Evolutionary conservation across 2,888 invertebrate genomes (phyloP), one percentile per base, ranked within the genome.

Genomic region (Toxonevra muliebris): DNA sequence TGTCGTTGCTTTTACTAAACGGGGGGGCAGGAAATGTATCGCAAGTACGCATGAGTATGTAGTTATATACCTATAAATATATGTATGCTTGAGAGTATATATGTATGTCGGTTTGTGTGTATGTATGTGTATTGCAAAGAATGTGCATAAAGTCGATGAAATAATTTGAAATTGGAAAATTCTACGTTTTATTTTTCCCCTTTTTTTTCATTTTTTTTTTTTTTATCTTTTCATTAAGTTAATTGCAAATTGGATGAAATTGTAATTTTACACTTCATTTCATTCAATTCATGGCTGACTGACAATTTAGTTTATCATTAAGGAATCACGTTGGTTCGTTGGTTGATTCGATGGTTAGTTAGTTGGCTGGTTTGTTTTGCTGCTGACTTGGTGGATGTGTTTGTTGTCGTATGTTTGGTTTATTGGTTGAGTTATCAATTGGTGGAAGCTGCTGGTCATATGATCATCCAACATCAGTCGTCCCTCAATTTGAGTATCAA

Each of bases 261-360:
- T 82, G 80, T 79, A 83, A 83, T 83, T 83, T 83, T 82, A 79
- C 81, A 81, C 82, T 80, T 83, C 78, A 79, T 79, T 80, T 81
- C 75, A 74, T 78, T 74, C 79, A 81, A 79, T 83, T 83, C 80
- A 78, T 80, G 83, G 79, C 79, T 83, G 82, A 80, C 80, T 82
- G 81, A 78, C 78, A 80, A 82, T 81, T 82, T 77, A 79, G 79
- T 80, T 82, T 80, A 77, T 80, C 78, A 82, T 81, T 82, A 81
- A 80, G 77, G 74, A 63, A 69, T 65, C 64, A 71, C 19, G 59
- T 43, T 30, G 30, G 30, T 30, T 30, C 30, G 30, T 30, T 30
- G 30, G 30, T 30, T 30, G 30, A 7, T 7, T 30, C 30, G 3
- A 30, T 30, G 30, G 30, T 4, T 30, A 30, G 53, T 42, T 13